Evolutionary conservation across 2,797 vertebrate genomes (phyloP), one percentile per base, ranked within the genome.

Genomic region (Sorex maritimensis): DNA sequence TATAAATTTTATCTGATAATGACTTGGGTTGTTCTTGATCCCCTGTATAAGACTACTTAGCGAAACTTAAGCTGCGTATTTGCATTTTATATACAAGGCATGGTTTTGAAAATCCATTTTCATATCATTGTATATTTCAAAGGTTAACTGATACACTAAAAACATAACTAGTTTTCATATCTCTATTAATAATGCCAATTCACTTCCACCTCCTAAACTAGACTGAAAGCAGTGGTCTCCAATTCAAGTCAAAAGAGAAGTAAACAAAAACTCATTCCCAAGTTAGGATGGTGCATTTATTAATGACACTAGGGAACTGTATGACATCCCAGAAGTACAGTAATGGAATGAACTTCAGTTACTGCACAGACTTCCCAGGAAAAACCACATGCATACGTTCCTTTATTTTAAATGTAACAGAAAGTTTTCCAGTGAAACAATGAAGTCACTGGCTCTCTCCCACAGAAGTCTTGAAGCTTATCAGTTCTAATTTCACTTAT

Each of bases 161-260:
- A 63, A 87, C 41, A 89, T 34, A 26, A 67, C 46, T 7, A 61
- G 86, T 85, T 79, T 95, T 38, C 94, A 89, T 92, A 67, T 61
- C 86, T 61, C 94, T 71, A 92, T 80, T 94, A 96, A 95, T 49
- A 73, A 88, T 61, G 82, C 78, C 65, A 94, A 96, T 95, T 93
- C 88, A 49, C 73, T 89, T 95, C 92, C 46, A 87, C 81, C 44
- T 74, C 86, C 23, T 19, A 88, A 84, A 61, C 72, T 73, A 14
- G 68, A 94, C 84, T 49, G 72, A 67, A 69, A 38, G 24, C 67
- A 41, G 15, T 92, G 89, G 84, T 85, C 89, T 92, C 28, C 1
- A 92, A 78, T 83, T 78, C 93, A 94, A 98, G 92, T 88, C 91
- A 96, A 96, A 49, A 63, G 1, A 75, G 55, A 95, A 92, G 63